Evolutionary conservation across 2,888 invertebrate species (phyloP).

Genomic region (Drosophila kambysellisi): DNA sequence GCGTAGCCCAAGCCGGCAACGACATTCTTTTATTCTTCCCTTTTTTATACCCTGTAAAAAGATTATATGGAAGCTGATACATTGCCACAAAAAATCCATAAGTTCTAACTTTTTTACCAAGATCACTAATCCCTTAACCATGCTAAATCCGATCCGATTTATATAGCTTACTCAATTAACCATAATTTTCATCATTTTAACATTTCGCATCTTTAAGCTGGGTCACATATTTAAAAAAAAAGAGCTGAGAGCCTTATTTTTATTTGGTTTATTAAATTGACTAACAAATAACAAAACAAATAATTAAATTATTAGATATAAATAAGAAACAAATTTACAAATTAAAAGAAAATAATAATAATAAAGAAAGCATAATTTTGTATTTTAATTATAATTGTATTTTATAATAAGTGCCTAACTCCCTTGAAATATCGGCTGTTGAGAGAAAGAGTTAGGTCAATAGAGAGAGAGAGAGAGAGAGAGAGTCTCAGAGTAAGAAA

Average conservation of each 20-base stretch:
- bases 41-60: background rate
- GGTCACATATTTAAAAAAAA: too few relatives aligned
- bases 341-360: background rate
- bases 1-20: constrained; percentile 23
- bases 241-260: too few relatives aligned
- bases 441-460: background rate
- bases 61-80: background rate
- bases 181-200: too few relatives aligned
- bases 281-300: too few relatives aligned
- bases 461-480: background rate
- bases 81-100: background rate
- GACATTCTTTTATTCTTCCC: constrained; percentile 26
- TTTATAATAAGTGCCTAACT: too few relatives aligned
- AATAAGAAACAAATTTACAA: too few relatives aligned
- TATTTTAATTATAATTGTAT: background rate
- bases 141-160: background rate
- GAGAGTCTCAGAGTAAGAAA: background rate
- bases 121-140: background rate
- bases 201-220: too few relatives aligned
- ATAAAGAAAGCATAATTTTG: background rate
- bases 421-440: too few relatives aligned
- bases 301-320: too few relatives aligned
- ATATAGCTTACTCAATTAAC: background rate
- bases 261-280: too few relatives aligned
- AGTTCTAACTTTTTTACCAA: background rate